Base-by-base conservation (phyloP, 2,797 vertebrate species). In the Rhadinocentrus ornatus region DNA sequence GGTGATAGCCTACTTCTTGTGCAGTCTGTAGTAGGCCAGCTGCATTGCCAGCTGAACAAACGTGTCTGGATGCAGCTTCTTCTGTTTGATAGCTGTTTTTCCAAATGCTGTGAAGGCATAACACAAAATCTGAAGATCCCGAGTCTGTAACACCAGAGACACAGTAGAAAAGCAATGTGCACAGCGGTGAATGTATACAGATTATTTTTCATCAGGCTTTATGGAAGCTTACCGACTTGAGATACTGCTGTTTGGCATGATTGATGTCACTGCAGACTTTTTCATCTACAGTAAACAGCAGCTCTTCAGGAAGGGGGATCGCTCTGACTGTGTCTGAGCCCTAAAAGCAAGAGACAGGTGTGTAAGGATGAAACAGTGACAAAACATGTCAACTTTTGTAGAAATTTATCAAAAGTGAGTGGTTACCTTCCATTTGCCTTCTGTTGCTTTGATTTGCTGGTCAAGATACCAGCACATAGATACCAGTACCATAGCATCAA, bases 41-140 rank as follows among this genome's bases (percentile, higher is more conserved):
- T 99, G 98, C 83, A 98, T 93, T 1, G 96, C 96, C 69, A 99
- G 94, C 83, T 99, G 98, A 68, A 99, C 86, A 86, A 98, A 99
- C 0, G 96, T 96, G 84, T 99, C 98, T 0, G 98, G 97, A 79
- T 99, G 98, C 74, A 99, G 91, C 24, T 91, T 93, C 71, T 77
- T 94, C 88, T 95, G 93, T 88, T 95, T 98, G 54, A 97, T 94
- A 44, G 94, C 85, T 0, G 82, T 66, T 94, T 99, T 99, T 77
- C 98, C 98, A 29, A 99, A 99, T 1, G 94, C 85, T 1, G 93
- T 98, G 81, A 99, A 99, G 61, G 95, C 92, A 0, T 93, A 94
- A 58, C 74, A 93, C 54, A 94, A 90, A 20, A 97, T 0, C 84
- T 99, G 94, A 61, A 98, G 62, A 62, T 98, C 94, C 72, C 92